phyloP scores from a whole-genome alignment of 2,797 vertebrate species.

The Notolepis coatsorum region DNA sequence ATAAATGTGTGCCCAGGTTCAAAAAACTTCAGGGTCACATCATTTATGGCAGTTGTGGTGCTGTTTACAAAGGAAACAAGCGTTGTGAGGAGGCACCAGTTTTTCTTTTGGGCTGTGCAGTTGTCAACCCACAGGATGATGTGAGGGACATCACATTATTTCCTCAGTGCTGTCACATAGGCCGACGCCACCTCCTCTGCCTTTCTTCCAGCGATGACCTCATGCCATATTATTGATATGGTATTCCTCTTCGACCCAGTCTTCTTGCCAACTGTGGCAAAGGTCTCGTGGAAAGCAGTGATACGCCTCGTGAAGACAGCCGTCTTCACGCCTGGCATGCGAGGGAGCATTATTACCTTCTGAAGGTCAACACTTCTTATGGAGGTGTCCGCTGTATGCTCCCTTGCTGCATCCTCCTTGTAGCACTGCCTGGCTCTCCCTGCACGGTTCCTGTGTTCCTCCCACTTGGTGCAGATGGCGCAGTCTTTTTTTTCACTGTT shows the following conservation, averaged over 20 bases:
- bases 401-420: too few species aligned
- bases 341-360: constrained; percentile 6
- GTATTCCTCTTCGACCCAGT: too few species aligned
- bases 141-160: not conserved
- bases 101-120: constrained; percentile 1
- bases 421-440: too few species aligned
- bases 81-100: constrained; percentile 9
- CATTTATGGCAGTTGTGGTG: too few species aligned
- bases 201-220: not conserved
- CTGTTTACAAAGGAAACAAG: too few species aligned
- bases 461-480: too few species aligned
- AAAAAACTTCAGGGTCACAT: too few species aligned
- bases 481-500: too few species aligned
- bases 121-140: not conserved
- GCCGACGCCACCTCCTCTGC: not conserved
- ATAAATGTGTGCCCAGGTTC: too few species aligned
- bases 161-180: not conserved
- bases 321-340: not conserved
- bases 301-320: not conserved
- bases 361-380: too few species aligned
- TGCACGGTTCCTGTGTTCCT: too few species aligned
- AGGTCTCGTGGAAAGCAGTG: not conserved
- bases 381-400: too few species aligned
- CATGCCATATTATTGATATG: not conserved
- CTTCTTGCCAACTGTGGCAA: not conserved